phyloP scores from a whole-genome alignment of 2,888 invertebrate genomes.

The Dolichomitus sp. region DNA sequence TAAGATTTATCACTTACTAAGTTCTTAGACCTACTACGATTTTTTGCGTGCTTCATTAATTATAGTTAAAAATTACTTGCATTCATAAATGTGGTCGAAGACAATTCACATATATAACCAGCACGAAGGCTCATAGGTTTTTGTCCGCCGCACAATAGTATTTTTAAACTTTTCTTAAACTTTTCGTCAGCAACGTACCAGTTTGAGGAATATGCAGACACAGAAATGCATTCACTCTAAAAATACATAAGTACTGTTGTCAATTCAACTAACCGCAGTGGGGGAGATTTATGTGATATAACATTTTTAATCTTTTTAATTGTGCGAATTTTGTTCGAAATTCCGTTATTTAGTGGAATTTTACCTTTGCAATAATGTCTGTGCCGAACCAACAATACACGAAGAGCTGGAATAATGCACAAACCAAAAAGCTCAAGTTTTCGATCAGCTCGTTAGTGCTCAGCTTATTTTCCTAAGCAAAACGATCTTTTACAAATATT shows the following conservation, averaged over 20 bases:
- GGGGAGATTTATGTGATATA: too few relatives aligned
- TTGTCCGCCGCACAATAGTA: slow-evolving; percentile 61
- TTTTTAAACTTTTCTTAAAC: slow-evolving; percentile 56
- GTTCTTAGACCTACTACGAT: too few relatives aligned
- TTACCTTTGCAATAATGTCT: slow-evolving; percentile 63
- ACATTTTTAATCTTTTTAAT: background rate
- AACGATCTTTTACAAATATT: background rate
- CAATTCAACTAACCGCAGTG: background rate
- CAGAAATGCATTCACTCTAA: slow-evolving; percentile 47
- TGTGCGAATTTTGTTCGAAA: background rate
- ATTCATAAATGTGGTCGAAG: slow-evolving; percentile 61
- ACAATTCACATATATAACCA: slow-evolving; percentile 63
- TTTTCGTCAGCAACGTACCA: slow-evolving; percentile 59
- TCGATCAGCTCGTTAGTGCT: slow-evolving; percentile 56
- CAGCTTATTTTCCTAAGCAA: slow-evolving; percentile 21
- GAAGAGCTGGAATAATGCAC: slow-evolving; percentile 61
- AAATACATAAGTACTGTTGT: background rate
- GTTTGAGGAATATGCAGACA: slow-evolving; percentile 54
- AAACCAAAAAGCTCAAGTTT: slow-evolving; percentile 41
- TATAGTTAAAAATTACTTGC: slow-evolving; percentile 32
- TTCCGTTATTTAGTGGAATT: background rate
- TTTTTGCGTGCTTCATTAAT: background rate
- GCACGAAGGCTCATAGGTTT: slow-evolving; percentile 59
- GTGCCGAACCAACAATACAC: slow-evolving; percentile 69
- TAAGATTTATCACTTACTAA: too few relatives aligned